Evolutionary conservation across 2,797 vertebrate species (phyloP).

Genomic region (Eidolon dupreanum): DNA sequence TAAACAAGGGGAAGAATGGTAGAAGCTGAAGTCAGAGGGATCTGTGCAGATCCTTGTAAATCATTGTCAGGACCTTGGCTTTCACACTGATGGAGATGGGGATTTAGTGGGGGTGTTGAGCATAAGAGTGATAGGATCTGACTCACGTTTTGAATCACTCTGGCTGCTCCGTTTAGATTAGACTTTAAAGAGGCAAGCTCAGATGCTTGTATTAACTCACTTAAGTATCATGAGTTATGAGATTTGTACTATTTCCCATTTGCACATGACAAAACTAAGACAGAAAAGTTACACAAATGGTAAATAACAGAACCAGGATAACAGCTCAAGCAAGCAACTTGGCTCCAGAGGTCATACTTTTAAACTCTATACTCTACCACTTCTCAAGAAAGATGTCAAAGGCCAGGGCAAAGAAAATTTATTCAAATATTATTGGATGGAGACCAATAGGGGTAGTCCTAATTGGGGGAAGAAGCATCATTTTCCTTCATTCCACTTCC

Average conservation of each 20-base stretch:
- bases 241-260: neutral
- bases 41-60: neutral
- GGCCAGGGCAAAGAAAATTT: neutral
- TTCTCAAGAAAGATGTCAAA: neutral
- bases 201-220: neutral
- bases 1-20: neutral
- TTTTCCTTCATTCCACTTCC: neutral
- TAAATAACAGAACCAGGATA: neutral
- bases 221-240: neutral
- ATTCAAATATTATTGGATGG: neutral
- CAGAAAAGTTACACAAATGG: neutral
- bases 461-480: neutral
- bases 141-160: constrained; percentile 8
- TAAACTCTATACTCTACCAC: neutral
- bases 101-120: neutral
- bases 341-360: neutral
- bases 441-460: neutral
- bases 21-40: neutral
- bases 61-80: neutral
- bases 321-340: neutral
- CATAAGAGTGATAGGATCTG: neutral
- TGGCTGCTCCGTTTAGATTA: neutral
- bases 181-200: neutral
- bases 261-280: neutral
- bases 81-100: neutral